Percentiles rank a stretch among this genome's conserved stretches.
These are phyloP conservation scores for Lithophane socia DNA, from an alignment of 2,888 invertebrate species.

Conservation along the genomic window DNA sequence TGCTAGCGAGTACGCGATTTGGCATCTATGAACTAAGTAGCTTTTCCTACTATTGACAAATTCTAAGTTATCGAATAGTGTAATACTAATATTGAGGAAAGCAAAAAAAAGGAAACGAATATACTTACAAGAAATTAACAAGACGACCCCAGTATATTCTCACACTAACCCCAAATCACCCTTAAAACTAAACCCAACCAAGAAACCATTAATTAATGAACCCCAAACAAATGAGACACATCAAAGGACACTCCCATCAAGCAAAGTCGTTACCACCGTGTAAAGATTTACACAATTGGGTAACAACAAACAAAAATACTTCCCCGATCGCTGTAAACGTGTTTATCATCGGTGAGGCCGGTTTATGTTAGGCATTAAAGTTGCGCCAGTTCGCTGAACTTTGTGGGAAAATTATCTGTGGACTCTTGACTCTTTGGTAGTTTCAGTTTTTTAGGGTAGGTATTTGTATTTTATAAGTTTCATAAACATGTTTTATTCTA, in stretches of 20 bases:
- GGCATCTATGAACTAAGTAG: not conserved
- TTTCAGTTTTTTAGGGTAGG: not conserved
- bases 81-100: not conserved
- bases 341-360: constrained; percentile 81
- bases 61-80: not conserved
- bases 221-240: constrained; percentile 64
- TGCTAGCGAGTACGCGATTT: not conserved
- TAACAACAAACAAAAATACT: constrained; percentile 77
- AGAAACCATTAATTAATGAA: constrained; percentile 60
- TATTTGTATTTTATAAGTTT: not conserved
- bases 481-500: not conserved
- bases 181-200: constrained; percentile 37
- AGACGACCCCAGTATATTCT: not conserved
- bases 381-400: constrained; percentile 79
- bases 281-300: constrained; percentile 78
- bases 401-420: constrained; percentile 63
- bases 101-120: not conserved
- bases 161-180: constrained; percentile 12
- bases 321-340: constrained; percentile 72
- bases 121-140: not conserved
- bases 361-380: constrained; percentile 85
- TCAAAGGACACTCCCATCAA: constrained; percentile 69
- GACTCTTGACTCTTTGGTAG: constrained; percentile 4
- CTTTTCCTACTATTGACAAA: not conserved
- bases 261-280: constrained; percentile 63